Percentiles rank a stretch among this genome's conserved stretches.
Conservation (phyloP, 2,888 invertebrate species). For the Dolichopus griseipennis region DNA sequence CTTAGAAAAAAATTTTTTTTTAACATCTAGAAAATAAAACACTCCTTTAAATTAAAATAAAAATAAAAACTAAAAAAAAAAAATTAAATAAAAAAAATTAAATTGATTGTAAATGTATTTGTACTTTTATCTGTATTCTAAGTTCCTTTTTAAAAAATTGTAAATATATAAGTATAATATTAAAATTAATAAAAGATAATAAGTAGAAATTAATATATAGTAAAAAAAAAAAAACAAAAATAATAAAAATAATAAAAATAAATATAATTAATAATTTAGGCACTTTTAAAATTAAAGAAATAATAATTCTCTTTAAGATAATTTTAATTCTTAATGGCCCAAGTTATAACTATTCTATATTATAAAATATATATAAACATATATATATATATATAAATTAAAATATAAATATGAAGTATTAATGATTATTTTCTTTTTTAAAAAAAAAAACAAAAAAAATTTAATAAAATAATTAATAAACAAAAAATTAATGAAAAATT, state of each 20-base stretch:
- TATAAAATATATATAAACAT: not conserved
- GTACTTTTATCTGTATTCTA: not conserved
- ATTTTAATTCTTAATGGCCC: not conserved
- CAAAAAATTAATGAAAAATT: too few relatives aligned
- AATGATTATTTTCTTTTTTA: not conserved
- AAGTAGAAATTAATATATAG: not conserved
- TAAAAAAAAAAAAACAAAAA: too few relatives aligned
- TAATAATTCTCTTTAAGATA: not conserved
- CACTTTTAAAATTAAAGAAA: too few relatives aligned
- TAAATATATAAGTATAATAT: not conserved
- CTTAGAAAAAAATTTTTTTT: not conserved
- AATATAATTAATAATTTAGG: too few relatives aligned
- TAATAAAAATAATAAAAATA: too few relatives aligned
- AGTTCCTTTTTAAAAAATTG: slow-evolving; percentile 2
- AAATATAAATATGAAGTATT: not conserved
- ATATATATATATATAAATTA: too few relatives aligned
- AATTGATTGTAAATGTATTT: not conserved
- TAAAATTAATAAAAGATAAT: not conserved
- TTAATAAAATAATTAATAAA: not conserved
- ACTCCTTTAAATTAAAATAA: not conserved
- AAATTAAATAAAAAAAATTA: not conserved
- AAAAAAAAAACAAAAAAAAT: not conserved
- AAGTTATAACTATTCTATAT: not conserved
- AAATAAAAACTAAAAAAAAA: not conserved
- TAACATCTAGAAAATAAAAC: too few relatives aligned